phyloP scores from a whole-genome alignment of 1,140 invertebrate species.

The Epicauta chinensis region DNA sequence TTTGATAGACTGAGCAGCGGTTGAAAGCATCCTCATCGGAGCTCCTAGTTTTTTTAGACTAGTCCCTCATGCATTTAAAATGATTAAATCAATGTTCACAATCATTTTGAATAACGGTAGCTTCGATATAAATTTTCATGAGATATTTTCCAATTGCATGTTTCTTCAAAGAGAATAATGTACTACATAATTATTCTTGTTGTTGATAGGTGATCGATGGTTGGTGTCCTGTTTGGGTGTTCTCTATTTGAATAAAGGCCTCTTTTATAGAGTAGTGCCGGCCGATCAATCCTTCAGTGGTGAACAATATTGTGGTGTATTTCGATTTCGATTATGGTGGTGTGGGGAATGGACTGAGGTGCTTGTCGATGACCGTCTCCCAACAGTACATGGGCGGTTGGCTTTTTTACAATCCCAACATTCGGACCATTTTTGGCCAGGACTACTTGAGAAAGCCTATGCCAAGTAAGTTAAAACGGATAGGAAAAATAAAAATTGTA shows the following conservation, averaged over 20 bases:
- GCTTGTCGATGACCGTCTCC: constrained; percentile 90
- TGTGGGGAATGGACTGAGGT: constrained; percentile 95
- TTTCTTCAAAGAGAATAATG: too few species aligned
- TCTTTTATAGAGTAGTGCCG: constrained; percentile 93
- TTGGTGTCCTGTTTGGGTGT: constrained; percentile 83
- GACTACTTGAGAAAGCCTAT: constrained; percentile 95
- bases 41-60: too few species aligned
- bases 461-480: constrained; percentile 74
- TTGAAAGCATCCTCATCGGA: too few species aligned
- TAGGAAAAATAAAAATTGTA: too few species aligned
- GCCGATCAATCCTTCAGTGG: constrained; percentile 81
- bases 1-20: too few species aligned
- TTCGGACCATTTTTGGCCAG: constrained; percentile 90
- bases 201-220: constrained; percentile 77
- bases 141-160: too few species aligned
- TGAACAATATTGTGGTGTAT: constrained; percentile 70
- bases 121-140: too few species aligned
- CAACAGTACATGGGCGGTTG: constrained; percentile 84
- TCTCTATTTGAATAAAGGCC: constrained; percentile 74
- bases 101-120: too few species aligned
- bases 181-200: neutral
- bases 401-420: constrained; percentile 87
- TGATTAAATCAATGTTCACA: too few species aligned
- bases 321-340: constrained; percentile 93
- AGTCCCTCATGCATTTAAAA: too few species aligned